Evolutionary conservation across 2,113 vertebrate genomes (phyloP), one percentile per base, ranked within the genome.

Genomic region (Tetrao urogallus): DNA sequence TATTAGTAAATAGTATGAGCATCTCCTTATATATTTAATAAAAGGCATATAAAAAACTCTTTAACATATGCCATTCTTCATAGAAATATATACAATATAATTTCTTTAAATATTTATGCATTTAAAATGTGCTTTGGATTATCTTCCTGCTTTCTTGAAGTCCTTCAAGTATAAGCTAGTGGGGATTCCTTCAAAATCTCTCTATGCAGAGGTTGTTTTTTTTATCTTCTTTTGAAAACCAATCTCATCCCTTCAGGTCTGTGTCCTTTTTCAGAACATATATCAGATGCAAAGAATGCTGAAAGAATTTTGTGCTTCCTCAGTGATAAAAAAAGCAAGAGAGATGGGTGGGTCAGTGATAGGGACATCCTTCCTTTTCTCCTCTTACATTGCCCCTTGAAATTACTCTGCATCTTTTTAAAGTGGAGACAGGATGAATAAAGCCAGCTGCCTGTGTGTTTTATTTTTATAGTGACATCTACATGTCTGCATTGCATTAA

Each of bases 381-480:
- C 54, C 18, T 89, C n/a, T 77, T 32, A 71, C 43, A 72, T 94
- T 74, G 56, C 91, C 34, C 80, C 92, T 94, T 67, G 82, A 93
- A 84, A 92, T 78, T 95, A 42, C 82, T 89, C 56, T 90, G 30
- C 42, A 83, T 52, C 79, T 90, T 79, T 96, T 90, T 89, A 54
- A 95, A 94, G 91, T 79, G 64, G 90, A 82, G 93, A 54, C 58
- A 91, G 74, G 63, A 61, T 95, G 88, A 96, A 93, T 96, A 91
- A 95, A 96, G 75, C 94, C 80, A 95, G 90, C 94, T 97, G 94
- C 81, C 90, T 91, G 64, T 73, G 82, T 91, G 88, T 94, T 95
- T 95, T 95, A 82, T 95, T 96, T 91, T 94, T 87, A 25, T 92
- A 83, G 65, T 93, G 94, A 96, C 93, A 93, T 95, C 91, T 92